phyloP scores from a whole-genome alignment of 2,113 vertebrate species.

The Andinoacara biseriatus region DNA sequence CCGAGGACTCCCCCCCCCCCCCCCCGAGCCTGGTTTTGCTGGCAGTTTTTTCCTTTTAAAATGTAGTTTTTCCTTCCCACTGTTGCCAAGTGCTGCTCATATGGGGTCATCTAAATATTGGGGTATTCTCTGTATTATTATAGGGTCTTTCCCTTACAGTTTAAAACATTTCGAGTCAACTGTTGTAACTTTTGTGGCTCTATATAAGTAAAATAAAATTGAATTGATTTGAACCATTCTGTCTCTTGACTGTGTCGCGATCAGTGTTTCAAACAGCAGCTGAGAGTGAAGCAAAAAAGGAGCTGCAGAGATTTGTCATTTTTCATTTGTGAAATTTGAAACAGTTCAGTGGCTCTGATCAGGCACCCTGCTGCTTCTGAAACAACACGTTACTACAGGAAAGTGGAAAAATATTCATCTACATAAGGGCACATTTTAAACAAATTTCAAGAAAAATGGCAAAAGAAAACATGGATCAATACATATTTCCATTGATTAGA shows the following conservation, averaged over 20 bases:
- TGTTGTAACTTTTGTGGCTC: no score
- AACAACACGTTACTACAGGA: not conserved
- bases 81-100: no score
- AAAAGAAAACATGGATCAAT: not conserved
- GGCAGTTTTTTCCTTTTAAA: no score
- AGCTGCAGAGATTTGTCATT: conserved; percentile 7
- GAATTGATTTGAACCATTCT: not conserved
- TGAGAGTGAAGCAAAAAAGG: not conserved
- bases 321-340: conserved; percentile 1
- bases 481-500: not conserved
- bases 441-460: not conserved
- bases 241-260: not conserved
- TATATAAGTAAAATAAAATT: no score
- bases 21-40: no score
- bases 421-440: not conserved
- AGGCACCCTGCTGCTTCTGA: not conserved
- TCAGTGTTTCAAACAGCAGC: conserved; percentile 10
- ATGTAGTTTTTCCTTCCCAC: no score
- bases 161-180: no score
- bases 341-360: not conserved
- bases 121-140: no score
- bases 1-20: no score
- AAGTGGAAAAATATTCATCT: not conserved
- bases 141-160: no score
- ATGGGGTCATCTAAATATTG: no score